Evolutionary conservation across 1,140 invertebrate species (phyloP).

Genomic region (Lepidotrigona ventralis): DNA sequence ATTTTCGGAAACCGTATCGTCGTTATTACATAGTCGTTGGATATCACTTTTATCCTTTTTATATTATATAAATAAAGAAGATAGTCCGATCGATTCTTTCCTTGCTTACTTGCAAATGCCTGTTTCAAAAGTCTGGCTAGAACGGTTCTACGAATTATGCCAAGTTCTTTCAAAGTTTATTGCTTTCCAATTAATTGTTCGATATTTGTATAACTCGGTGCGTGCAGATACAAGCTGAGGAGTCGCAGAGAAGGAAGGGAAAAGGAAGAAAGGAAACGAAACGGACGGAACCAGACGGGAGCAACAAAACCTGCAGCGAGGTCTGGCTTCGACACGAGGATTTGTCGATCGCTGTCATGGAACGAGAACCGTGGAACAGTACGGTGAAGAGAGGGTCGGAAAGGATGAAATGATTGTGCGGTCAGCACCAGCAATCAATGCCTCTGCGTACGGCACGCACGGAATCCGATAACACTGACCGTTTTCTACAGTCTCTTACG

Average conservation of each 20-base stretch:
- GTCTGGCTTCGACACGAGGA: conserved; percentile 58
- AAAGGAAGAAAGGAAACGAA: conserved; percentile 22
- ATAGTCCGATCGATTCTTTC: background rate
- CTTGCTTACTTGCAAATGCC: background rate
- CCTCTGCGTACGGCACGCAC: conserved; percentile 62
- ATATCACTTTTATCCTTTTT: too few relatives aligned
- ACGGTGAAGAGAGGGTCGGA: conserved; percentile 53
- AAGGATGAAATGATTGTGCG: conserved; percentile 68
- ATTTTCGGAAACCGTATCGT: background rate
- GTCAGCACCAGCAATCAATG: conserved; percentile 70
- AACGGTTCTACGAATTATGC: background rate
- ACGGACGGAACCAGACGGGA: conserved; percentile 51
- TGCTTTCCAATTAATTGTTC: conserved; percentile 10
- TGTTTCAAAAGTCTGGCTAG: background rate
- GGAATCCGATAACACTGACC: conserved; percentile 64
- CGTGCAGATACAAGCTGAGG: conserved; percentile 2
- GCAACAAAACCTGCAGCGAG: conserved; percentile 59
- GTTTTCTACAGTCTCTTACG: conserved; percentile 39
- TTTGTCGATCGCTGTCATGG: conserved; percentile 66
- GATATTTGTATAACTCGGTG: background rate
- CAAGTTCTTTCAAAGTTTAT: background rate
- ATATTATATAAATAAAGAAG: too few relatives aligned
- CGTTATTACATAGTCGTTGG: too few relatives aligned
- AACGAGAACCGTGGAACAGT: conserved; percentile 56
- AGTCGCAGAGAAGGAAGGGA: conserved; percentile 14